Evolutionary conservation across 2,888 invertebrate genomes (phyloP).

Genomic region (Ellobium chinense): DNA sequence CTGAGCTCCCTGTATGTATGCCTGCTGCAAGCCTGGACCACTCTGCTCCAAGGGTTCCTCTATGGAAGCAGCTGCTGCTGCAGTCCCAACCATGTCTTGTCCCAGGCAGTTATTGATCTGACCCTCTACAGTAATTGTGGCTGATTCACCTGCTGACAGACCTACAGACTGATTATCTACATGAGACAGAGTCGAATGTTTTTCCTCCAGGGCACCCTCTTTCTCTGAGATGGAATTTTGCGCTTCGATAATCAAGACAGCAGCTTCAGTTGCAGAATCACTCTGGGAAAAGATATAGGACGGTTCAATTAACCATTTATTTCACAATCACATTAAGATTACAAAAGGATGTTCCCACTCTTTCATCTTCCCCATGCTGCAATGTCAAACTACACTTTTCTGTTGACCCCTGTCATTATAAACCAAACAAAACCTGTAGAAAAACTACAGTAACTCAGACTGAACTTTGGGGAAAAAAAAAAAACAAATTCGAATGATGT

Average conservation of each 20-base stretch:
- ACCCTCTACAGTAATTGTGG: constrained; percentile 1
- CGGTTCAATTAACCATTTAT: no score
- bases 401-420: no score
- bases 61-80: neutral
- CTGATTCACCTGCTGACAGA: constrained; percentile 11
- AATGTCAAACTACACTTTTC: no score
- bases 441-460: no score
- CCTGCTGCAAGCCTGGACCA: constrained; percentile 24
- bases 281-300: constrained; percentile 19
- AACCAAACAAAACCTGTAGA: no score
- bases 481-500: no score
- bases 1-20: constrained; percentile 29
- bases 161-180: constrained; percentile 4
- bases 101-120: constrained; percentile 12
- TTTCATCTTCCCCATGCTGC: no score
- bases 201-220: constrained; percentile 4
- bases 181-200: neutral
- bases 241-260: constrained; percentile 18
- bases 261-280: constrained; percentile 21
- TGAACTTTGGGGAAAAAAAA: no score
- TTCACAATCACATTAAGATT: no score
- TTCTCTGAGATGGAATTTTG: constrained; percentile 25
- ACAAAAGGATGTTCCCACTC: no score
- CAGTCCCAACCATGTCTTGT: constrained; percentile 21
- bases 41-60: constrained; percentile 27